Base-by-base conservation (phyloP, 35 echinoderm and acorn worm species). In the Apostichopus japonicus region DNA sequence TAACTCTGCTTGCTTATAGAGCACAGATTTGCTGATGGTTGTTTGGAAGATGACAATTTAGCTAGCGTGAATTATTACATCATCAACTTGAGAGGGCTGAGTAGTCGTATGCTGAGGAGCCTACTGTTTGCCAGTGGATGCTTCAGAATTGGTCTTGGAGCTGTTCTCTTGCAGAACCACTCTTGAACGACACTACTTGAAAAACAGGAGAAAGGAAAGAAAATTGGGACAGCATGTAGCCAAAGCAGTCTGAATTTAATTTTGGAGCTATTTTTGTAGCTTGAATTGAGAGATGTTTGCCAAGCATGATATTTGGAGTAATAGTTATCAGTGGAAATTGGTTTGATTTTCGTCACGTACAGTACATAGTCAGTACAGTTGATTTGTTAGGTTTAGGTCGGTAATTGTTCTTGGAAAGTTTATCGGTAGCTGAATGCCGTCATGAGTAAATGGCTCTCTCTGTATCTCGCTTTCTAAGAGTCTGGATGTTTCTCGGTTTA, bases 101-200 rank as follows among this genome's bases (percentile, higher is more conserved):
- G 57, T 61, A 61, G 57, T 13, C 17, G 17, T 21, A 23, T 6
- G 71, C 71, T 19, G 71, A 75, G 22, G 71, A 75, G 71, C 15
- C 33, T 44, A 73, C 11, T 73, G 17, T 75, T 75, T 75, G 22
- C 71, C 71, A 8, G 71, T 19, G n/a, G 71, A 75, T 75, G 71
- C 71, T 75, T 75, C 71, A 75, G 71, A 75, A 75, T 75, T 75
- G 71, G n/a, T 75, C 71, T 75, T 23, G 71, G 71, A 75, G 71
- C 71, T 75, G 71, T 75, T 75, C 17, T n/a, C 1, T 15, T 75
- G 11, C 14, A 6, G 17, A 75, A 75, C 71, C 6, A 19, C 13
- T 75, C 71, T 75, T 23, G 22, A 75, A 75, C 71, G 17, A 23
- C 71, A 75, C 71, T 75, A 75, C 71, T 75, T 75, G 71, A 75